Evolutionary conservation across 2,113 vertebrate genomes (phyloP).

Genomic region (Centrocercus urophasianus): DNA sequence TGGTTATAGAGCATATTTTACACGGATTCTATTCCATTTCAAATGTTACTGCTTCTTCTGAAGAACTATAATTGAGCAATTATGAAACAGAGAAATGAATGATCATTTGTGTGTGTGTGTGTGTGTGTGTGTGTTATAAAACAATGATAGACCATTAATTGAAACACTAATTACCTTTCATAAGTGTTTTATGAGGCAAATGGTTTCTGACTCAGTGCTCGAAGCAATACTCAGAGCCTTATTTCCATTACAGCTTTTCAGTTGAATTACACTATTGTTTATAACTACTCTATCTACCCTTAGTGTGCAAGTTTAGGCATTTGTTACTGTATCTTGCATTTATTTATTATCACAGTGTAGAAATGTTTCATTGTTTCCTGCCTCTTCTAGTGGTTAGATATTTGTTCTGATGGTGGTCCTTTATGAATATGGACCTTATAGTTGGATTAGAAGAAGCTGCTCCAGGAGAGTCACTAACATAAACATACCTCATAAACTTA

Average conservation of each 20-base stretch:
- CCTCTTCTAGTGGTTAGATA: neutral
- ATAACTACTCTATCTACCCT: neutral
- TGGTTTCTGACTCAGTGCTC: neutral
- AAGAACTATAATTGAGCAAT: slow-evolving; percentile 55
- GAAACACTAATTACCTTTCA: slow-evolving; percentile 59
- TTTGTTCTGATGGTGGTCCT: neutral
- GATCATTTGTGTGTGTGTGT: slow-evolving; percentile 8
- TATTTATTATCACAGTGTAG: neutral
- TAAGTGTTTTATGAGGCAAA: slow-evolving; percentile 41
- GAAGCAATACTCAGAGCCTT: neutral
- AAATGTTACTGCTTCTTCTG: slow-evolving; percentile 3
- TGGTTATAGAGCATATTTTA: slow-evolving; percentile 9
- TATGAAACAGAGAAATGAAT: slow-evolving; percentile 31
- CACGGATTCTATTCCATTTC: slow-evolving; percentile 3
- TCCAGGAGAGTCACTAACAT: neutral
- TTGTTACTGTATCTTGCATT: neutral
- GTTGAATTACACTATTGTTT: neutral
- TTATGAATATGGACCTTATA: neutral
- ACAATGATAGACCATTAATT: slow-evolving; percentile 63
- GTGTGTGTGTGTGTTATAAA: slow-evolving; percentile 22
- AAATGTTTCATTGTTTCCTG: neutral
- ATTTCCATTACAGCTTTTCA: neutral
- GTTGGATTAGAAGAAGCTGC: neutral
- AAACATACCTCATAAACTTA: neutral
- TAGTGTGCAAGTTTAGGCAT: neutral